Evolutionary conservation across 2,113 vertebrate species (phyloP), one percentile per base, ranked within the genome.

Genomic region (Eidolon helvum): DNA sequence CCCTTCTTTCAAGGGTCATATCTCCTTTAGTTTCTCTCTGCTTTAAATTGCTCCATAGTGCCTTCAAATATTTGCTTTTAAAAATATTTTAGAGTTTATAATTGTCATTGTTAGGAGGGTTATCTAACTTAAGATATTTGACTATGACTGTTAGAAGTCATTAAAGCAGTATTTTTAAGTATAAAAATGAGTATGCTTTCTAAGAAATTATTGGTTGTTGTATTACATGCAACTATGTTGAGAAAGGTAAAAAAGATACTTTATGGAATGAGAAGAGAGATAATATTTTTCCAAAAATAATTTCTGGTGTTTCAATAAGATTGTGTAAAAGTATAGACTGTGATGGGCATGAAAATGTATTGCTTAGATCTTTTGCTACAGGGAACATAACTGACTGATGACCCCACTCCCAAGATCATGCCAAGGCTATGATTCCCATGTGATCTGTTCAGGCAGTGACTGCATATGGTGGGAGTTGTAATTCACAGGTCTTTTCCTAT

Each of bases 251-350:
- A 68, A 68, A 90, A 45, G 12, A 78, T n/a, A 63, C n/a, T 53
- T 83, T 10, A n/a, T 84, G 57, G 12, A 88, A 65, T 83, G 28
- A 22, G 45, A 26, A 63, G 77, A 87, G 24, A 90, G 48, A n/a
- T 85, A 68, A 50, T 92, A 85, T 59, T 66, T 26, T 90, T 95
- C 72, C 45, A 75, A 77, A 83, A 83, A 53, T 88, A 79, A 95
- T 59, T 90, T 83, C 24, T 91, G 35, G 7, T 61, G 2, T 91
- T 87, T 84, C 50, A 57, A 48, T 88, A 83, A 28, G 33, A 72
- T 69, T 59, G 12, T 75, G 4, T 68, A 82, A 75, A 95, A 71
- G 53, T 90, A 72, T 38, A 22, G 19, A 53, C n/a, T 55, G 15
- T 53, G 26, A 33, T 59, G 22, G 22, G 8, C 38, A 38, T 88